phyloP scores from a whole-genome alignment of 2,888 invertebrate genomes.

The Apodemia hepburni region DNA sequence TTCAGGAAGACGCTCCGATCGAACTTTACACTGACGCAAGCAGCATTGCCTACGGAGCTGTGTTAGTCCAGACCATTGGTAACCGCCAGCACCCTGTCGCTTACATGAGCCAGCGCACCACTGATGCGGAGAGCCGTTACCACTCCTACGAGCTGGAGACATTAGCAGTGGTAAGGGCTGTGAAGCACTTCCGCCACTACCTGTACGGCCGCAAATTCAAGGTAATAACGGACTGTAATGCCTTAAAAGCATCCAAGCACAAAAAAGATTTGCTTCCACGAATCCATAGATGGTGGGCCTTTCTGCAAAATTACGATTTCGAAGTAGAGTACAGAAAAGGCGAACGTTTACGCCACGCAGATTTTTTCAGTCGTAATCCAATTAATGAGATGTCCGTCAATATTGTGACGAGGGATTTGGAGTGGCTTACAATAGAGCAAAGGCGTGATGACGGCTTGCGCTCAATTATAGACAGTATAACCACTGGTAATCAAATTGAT shows the following conservation, averaged over 20 bases:
- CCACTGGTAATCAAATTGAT: background rate
- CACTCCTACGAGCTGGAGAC: conserved; percentile 18
- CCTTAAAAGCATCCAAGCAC: conserved; percentile 37
- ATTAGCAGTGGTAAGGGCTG: conserved; percentile 28
- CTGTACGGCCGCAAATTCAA: conserved; percentile 33
- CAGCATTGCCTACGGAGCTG: conserved; percentile 32
- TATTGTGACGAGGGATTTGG: too few relatives aligned
- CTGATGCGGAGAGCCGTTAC: conserved; percentile 29
- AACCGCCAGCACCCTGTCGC: conserved; percentile 23
- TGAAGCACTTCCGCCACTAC: conserved; percentile 39
- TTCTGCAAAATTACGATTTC: conserved; percentile 36
- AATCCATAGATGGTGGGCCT: conserved; percentile 41
- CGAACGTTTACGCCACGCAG: conserved; percentile 27
- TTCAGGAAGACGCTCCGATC: conserved; percentile 25
- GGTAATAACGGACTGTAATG: conserved; percentile 38
- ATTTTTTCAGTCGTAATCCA: conserved; percentile 31
- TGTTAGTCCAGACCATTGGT: conserved; percentile 23
- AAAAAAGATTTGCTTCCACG: conserved; percentile 38
- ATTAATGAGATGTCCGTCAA: background rate
- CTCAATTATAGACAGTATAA: too few relatives aligned
- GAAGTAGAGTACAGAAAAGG: conserved; percentile 33
- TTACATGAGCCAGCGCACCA: conserved; percentile 19
- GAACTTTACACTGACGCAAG: conserved; percentile 37
- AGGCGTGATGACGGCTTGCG: too few relatives aligned
- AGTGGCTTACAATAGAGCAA: too few relatives aligned